phyloP scores from a whole-genome alignment of 2,113 vertebrate species.

The Nesospiza acunhae region DNA sequence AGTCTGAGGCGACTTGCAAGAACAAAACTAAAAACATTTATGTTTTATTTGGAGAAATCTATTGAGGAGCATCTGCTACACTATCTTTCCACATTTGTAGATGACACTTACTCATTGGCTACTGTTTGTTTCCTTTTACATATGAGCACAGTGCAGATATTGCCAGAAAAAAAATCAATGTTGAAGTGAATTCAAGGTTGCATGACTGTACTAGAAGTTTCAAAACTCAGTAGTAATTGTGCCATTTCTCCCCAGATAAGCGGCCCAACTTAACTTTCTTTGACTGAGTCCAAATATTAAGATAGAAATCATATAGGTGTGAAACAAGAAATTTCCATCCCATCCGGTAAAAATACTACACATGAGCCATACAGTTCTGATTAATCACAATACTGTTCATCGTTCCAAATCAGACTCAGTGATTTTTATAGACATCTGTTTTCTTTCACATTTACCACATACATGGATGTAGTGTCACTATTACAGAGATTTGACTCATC shows the following conservation, averaged over 20 bases:
- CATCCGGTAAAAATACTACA: background rate
- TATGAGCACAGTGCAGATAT: background rate
- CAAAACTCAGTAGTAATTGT: background rate
- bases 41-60: background rate
- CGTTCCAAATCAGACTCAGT: background rate
- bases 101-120: background rate
- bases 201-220: background rate
- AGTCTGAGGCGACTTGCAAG: background rate
- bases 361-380: background rate
- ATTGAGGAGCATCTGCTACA: background rate
- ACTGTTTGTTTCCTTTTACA: background rate
- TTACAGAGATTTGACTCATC: constrained; percentile 52
- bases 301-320: background rate
- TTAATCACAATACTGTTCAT: constrained; percentile 29
- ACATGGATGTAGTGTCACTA: constrained; percentile 41
- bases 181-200: constrained; percentile 1
- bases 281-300: background rate
- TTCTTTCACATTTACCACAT: constrained; percentile 57
- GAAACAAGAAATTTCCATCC: background rate
- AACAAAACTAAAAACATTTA: background rate
- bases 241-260: background rate
- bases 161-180: background rate
- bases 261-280: background rate
- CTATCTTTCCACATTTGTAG: background rate
- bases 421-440: constrained; percentile 61